Base-by-base conservation (phyloP, 1,140 invertebrate species). In the Psix sp. region DNA sequence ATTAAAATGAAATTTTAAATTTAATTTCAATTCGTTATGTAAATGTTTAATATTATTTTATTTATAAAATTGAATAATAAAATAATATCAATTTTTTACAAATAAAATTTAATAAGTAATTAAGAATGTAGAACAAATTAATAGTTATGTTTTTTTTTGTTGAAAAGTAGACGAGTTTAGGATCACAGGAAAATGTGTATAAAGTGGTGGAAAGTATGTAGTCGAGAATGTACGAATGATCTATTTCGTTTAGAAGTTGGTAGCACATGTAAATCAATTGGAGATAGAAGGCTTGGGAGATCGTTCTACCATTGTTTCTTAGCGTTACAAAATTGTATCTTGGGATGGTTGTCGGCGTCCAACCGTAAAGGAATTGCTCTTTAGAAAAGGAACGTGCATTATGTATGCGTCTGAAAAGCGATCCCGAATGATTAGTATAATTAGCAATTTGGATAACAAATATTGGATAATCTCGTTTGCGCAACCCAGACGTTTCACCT, bases 281-380 rank as follows among this genome's bases (percentile, higher is more conserved):
- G 7, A 45, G 29, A 40, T 39, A 57, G 52, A 20, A 29, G 17
- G n/a, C 11, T 11, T 31, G 51, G 57, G 70, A 56, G 70, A 65
- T 43, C 40, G 45, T 66, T 74, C 54, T 38, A 18, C 52, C 15
- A 74, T 74, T 74, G 71, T 73, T 70, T 66, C 54, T 51, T 43
- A 13, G 36, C 21, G 38, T 74, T 74, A 74, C 71, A 70, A 70
- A 74, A 66, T 68, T 65, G 43, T 48, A 35, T 65, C 59, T 59
- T 67, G 56, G 49, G 54, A 60, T 66, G 59, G 42, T 68, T 73
- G 65, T 29, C 35, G 48, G 51, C 65, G 39, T 52, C 42, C 59
- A 68, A 67, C 48, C 65, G 57, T 60, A 46, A 72, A 57, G 15
- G 35, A 75, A 70, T 66, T 66, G 54, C 65, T 52, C 51, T 51